Conservation (phyloP, 2,797 vertebrate genomes). For the Trichosurus vulpecula region DNA sequence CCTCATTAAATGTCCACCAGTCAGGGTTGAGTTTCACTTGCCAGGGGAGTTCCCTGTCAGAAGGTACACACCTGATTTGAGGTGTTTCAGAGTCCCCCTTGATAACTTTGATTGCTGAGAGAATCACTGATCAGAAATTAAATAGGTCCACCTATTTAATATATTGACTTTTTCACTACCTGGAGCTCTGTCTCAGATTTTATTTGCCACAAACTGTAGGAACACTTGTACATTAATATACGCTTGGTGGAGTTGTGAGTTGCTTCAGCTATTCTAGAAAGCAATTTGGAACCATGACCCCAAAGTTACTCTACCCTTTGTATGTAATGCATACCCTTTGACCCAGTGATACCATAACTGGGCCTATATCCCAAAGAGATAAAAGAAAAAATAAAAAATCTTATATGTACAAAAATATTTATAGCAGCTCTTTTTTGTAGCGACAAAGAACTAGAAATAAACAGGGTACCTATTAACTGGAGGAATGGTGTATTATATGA, state of each 20-base stretch:
- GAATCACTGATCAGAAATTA: not conserved
- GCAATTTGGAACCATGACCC: not conserved
- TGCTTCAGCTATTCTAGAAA: not conserved
- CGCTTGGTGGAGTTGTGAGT: not conserved
- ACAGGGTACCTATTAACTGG: not conserved
- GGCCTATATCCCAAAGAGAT: not conserved
- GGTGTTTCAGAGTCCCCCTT: not conserved
- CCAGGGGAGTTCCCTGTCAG: not conserved
- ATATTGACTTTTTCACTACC: not conserved
- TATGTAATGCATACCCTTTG: not conserved
- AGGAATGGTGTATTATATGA: too few species aligned
- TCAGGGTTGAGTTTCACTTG: not conserved
- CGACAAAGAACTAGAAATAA: not conserved
- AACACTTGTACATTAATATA: not conserved
- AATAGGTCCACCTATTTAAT: not conserved
- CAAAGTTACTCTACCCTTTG: not conserved
- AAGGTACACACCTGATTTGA: not conserved
- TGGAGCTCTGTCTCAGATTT: not conserved
- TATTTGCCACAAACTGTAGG: not conserved
- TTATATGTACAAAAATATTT: not conserved
- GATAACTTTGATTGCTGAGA: not conserved
- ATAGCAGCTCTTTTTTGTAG: not conserved
- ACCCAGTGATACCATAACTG: not conserved
- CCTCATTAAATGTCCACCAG: not conserved
- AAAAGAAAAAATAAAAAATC: not conserved